Evolutionary conservation across 2,888 invertebrate species (phyloP).

Genomic region (Chesias legatella): DNA sequence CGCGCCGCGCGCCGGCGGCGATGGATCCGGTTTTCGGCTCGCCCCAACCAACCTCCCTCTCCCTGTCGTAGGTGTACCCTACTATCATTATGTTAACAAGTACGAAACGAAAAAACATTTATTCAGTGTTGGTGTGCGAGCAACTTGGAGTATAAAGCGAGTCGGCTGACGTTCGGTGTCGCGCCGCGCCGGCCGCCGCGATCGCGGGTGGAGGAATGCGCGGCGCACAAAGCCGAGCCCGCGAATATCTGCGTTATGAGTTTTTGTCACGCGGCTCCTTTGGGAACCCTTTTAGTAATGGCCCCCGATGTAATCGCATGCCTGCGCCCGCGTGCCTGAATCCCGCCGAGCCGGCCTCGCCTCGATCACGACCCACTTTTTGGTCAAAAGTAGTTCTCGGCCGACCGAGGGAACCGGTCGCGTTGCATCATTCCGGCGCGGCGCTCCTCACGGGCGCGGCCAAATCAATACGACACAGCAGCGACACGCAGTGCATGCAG

Average conservation of each 20-base stretch:
- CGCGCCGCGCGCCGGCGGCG: no score
- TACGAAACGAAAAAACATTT: no score
- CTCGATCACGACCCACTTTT: slow-evolving; percentile 47
- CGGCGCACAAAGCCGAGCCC: slow-evolving; percentile 34
- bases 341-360: slow-evolving; percentile 36
- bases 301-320: slow-evolving; percentile 53
- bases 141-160: no score
- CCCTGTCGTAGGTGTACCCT: no score
- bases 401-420: slow-evolving; percentile 34
- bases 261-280: slow-evolving; percentile 59
- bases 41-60: no score
- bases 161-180: no score
- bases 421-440: slow-evolving; percentile 19
- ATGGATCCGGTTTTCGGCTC: no score
- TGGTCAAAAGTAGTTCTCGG: slow-evolving; percentile 30
- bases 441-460: background rate
- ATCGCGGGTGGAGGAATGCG: slow-evolving; percentile 25
- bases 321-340: slow-evolving; percentile 49
- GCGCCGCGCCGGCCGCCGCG: slow-evolving; percentile 20
- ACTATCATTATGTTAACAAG: no score
- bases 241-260: slow-evolving; percentile 42
- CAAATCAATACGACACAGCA: no score
- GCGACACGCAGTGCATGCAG: no score
- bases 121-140: no score
- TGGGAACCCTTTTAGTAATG: slow-evolving; percentile 58